phyloP scores from a whole-genome alignment of 2,113 vertebrate genomes.

The human region GRCh38 chr1:233703001-233703500 shows the following conservation, averaged over 20 bases:
- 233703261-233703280: not conserved
- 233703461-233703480: not conserved
- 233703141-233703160: not conserved
- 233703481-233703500: rapidly evolving
- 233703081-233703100: not conserved
- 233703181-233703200: not conserved
- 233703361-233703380: not conserved
- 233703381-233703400: not conserved
- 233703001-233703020: not conserved
- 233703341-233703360: not conserved
- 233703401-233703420: not conserved
- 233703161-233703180: not conserved
- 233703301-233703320: not conserved
- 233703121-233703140: not conserved
- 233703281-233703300: not conserved
- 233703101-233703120: not conserved
- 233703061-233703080: not conserved
- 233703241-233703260: not conserved
- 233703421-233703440: too few relatives aligned
- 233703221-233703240: not conserved
- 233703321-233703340: not conserved
- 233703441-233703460: not conserved
- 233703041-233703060: not conserved
- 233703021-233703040: not conserved
- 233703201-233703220: not conserved